Conservation (phyloP, 2,888 invertebrate genomes). For the Drosophila nr. perissopoda region DNA sequence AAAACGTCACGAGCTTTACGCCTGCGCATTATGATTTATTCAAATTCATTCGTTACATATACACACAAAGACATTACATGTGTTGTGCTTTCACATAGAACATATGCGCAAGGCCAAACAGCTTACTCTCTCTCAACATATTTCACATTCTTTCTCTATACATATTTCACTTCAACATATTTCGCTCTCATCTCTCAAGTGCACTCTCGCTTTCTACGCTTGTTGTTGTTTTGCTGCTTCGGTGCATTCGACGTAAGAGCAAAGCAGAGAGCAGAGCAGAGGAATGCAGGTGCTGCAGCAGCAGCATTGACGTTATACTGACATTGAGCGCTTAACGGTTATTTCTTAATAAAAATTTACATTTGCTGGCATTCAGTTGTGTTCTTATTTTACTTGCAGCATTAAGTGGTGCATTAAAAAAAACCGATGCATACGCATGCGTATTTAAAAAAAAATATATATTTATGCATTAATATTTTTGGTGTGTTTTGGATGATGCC, state of each 20-base stretch:
- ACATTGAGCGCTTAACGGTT: constrained; percentile 69
- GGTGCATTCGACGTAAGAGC: constrained; percentile 7
- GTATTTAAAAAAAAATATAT: not conserved
- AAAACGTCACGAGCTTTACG: constrained; percentile 35
- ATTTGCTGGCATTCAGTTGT: constrained; percentile 32
- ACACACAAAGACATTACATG: not conserved
- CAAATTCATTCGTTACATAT: not conserved
- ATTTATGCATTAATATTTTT: constrained; percentile 31
- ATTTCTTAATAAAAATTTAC: constrained; percentile 50
- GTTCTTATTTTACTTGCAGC: constrained; percentile 58
- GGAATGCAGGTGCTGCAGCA: constrained; percentile 25
- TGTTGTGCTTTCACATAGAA: constrained; percentile 6
- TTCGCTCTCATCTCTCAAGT: constrained; percentile 46
- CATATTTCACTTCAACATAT: constrained; percentile 15
- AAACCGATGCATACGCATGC: constrained; percentile 17
- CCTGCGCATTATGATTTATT: constrained; percentile 3
- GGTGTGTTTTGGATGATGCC: constrained; percentile 30
- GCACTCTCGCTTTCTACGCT: constrained; percentile 47
- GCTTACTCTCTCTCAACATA: constrained; percentile 1
- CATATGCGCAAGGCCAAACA: constrained; percentile 33
- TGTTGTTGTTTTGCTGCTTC: constrained; percentile 13
- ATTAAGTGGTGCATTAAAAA: constrained; percentile 36
- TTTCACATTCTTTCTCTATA: not conserved
- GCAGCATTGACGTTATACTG: constrained; percentile 65
- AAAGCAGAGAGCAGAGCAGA: constrained; percentile 9